A percentile compares a stretch with the other conserved stretches of the same genome.
phyloP scores from a whole-genome alignment of 1,140 invertebrate species.

The Pseudomyrmex sp. region DNA sequence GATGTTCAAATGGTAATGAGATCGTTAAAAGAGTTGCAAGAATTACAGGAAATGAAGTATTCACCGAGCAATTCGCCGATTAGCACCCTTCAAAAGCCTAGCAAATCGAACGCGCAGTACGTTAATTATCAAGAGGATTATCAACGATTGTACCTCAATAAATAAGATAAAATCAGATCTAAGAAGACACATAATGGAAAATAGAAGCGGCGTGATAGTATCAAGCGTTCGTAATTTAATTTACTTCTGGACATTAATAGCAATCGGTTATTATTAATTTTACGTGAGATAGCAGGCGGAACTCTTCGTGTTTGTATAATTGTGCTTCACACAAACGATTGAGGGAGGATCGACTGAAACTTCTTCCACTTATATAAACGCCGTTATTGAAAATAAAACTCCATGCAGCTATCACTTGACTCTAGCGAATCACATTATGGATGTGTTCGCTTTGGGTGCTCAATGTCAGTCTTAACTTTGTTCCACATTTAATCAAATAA shows the following conservation, averaged over 20 bases:
- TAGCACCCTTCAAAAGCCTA: constrained; percentile 71
- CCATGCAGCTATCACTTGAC: too few species aligned
- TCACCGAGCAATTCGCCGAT: constrained; percentile 80
- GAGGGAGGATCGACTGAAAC: constrained; percentile 55
- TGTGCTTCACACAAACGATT: constrained; percentile 28
- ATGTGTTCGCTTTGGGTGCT: too few species aligned
- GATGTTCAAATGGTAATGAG: constrained; percentile 83
- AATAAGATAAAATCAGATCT: constrained; percentile 79
- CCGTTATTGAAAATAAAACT: constrained; percentile 29
- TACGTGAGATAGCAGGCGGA: constrained; percentile 57
- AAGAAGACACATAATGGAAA: constrained; percentile 67
- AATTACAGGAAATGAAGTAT: constrained; percentile 79
- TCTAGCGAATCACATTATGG: too few species aligned
- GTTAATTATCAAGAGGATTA: constrained; percentile 78
- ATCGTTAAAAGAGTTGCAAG: constrained; percentile 79
- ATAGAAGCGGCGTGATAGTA: constrained; percentile 77
- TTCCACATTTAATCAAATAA: too few species aligned
- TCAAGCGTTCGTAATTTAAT: constrained; percentile 19
- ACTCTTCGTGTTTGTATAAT: constrained; percentile 57
- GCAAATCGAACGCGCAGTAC: constrained; percentile 76
- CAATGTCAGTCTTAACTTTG: too few species aligned
- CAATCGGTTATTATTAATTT: constrained; percentile 63
- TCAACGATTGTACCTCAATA: constrained; percentile 79
- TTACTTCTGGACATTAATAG: constrained; percentile 36
- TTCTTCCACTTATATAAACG: constrained; percentile 69